A percentile compares a stretch with the other conserved stretches of the same genome.
phyloP scores from a whole-genome alignment of 2,797 vertebrate genomes.

The Tympanoctomys barrerae region DNA sequence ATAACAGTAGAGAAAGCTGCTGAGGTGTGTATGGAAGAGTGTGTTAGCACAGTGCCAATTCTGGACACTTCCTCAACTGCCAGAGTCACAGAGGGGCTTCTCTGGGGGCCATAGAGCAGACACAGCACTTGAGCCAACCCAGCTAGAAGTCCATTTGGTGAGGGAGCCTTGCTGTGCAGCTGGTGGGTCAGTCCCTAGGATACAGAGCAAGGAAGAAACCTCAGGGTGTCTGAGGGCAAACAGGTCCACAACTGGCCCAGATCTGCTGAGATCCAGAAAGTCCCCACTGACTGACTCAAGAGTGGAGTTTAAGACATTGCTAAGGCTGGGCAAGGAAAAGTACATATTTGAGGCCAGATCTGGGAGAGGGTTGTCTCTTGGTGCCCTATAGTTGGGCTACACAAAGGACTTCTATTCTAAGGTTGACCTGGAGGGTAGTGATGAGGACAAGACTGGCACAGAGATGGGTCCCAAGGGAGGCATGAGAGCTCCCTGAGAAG shows the following conservation, averaged over 20 bases:
- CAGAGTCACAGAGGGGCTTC: neutral
- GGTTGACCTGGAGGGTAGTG: neutral
- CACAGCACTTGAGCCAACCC: neutral
- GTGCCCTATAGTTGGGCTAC: neutral
- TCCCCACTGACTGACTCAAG: constrained; percentile 41
- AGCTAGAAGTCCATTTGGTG: neutral
- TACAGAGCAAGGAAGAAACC: neutral
- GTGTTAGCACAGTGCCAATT: neutral
- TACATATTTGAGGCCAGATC: constrained; percentile 8
- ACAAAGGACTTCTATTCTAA: neutral
- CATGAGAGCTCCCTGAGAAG: neutral
- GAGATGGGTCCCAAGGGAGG: neutral
- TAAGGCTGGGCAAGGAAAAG: constrained; percentile 13
- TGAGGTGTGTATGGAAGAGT: neutral
- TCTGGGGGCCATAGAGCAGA: neutral
- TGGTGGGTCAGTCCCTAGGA: neutral
- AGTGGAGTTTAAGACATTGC: constrained; percentile 58
- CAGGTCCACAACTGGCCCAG: neutral
- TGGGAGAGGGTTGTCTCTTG: neutral
- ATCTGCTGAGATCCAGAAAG: constrained; percentile 34
- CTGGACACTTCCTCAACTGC: neutral
- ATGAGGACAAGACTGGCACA: neutral
- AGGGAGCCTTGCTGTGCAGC: neutral
- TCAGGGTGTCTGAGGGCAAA: constrained; percentile 1
- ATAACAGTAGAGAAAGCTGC: neutral